Base-by-base conservation (phyloP, 92 coral and sea anemone species). In the Pocillopora meandrina region DNA sequence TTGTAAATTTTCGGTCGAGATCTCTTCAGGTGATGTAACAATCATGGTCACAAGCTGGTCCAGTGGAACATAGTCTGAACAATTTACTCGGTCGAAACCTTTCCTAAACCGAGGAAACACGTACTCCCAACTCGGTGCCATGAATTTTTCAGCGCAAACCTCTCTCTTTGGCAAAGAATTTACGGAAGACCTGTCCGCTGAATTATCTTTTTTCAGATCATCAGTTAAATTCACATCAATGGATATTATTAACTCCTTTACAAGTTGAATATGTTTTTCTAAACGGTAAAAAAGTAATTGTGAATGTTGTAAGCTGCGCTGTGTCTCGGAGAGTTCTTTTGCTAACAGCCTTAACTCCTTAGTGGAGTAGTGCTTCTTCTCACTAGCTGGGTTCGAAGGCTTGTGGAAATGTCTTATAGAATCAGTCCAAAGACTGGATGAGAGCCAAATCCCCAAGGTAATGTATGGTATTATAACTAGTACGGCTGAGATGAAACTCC, bases 101-200 rank as follows among this genome's bases (percentile, higher is more conserved):
- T 79, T 93, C 52, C 98, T 90, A 78, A 92, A 95, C 66, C 77
- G 93, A 1, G 98, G 98, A 63, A 92, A 93, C 0, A 98, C 98
- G 65, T 88, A 91, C 1, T 92, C 87, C 15, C 90, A 86, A 47
- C 78, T 83, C n/a, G 89, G 77, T 2, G 98, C 98, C 79, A 92
- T 71, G 76, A 90, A 95, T 55, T 86, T 90, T 63, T 95, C 98
- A 13, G 98, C 96, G 31, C 98, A 95, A 81, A 93, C 91, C 61
- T 92, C 95, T 49, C 85, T 80, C 33, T 83, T 82, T 26, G 31
- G 31, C 31, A 26, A 26, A 26, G 31, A 26, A 26, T 26, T 26
- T 26, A 26, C 57, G 55, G 12, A 18, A 64, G 52, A 3, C 58
- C 20, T 19, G 73, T 52, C 2, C 71, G 5, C 86, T 56, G 23